Conservation (phyloP, 2,888 invertebrate genomes). For the Protonemura montana region DNA sequence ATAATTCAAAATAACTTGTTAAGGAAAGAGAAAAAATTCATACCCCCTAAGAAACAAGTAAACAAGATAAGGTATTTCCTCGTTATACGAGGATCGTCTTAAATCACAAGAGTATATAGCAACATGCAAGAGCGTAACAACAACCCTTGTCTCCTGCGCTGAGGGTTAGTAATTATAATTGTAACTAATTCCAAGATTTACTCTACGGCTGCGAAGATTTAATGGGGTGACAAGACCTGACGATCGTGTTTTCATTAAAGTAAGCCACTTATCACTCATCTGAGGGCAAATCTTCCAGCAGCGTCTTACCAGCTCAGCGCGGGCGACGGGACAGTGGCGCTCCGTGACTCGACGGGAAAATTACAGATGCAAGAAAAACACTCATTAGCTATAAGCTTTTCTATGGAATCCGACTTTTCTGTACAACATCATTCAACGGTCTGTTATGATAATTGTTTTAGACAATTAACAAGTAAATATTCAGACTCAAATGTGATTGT, state of each 20-base stretch:
- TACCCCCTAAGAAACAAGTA: neutral
- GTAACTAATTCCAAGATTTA: constrained; percentile 12
- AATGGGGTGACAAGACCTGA: neutral
- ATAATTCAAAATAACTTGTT: neutral
- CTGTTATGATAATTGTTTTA: too few species aligned
- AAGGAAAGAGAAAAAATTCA: neutral
- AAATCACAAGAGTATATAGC: neutral
- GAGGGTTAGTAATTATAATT: constrained; percentile 8
- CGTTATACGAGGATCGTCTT: neutral
- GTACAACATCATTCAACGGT: too few species aligned
- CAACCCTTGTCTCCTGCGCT: neutral
- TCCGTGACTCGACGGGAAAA: too few species aligned
- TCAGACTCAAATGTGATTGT: too few species aligned
- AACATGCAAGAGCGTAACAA: neutral
- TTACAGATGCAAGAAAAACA: too few species aligned
- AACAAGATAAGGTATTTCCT: constrained; percentile 7
- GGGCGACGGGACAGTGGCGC: too few species aligned
- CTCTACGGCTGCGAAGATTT: neutral
- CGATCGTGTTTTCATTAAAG: constrained; percentile 26
- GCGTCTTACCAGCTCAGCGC: too few species aligned
- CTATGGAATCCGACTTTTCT: too few species aligned
- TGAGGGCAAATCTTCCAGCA: neutral
- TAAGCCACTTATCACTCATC: constrained; percentile 20
- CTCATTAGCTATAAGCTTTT: too few species aligned
- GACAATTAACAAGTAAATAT: too few species aligned